Percentiles rank a stretch among this genome's conserved stretches.
Evolutionary conservation across 2,797 vertebrate genomes (phyloP).

Genomic region (Buphagus erythrorhynchus): DNA sequence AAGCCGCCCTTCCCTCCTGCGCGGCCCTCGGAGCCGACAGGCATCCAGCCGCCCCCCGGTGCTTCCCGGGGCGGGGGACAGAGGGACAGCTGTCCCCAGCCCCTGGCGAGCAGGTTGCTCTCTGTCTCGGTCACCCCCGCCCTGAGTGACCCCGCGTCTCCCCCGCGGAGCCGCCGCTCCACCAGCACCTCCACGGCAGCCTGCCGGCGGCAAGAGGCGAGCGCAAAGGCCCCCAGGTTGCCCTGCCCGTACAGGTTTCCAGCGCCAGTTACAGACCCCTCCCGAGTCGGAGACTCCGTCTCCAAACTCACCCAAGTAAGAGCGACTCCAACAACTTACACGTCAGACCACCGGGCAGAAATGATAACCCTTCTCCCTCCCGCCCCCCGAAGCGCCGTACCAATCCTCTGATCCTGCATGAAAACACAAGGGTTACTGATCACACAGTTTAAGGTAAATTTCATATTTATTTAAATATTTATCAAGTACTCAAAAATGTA

Average conservation of each 20-base stretch:
- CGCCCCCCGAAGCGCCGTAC: neutral
- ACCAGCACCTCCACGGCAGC: neutral
- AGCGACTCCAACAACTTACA: neutral
- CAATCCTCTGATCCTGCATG: constrained; percentile 2
- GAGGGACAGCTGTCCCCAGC: too few species aligned
- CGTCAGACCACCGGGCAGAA: neutral
- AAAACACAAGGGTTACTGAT: constrained; percentile 20
- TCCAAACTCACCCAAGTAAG: neutral
- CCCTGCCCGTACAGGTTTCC: neutral
- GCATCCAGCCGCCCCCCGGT: rapidly evolving
- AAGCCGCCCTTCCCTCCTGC: neutral
- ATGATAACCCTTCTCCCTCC: neutral
- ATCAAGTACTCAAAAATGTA: constrained; percentile 68
- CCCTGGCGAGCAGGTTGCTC: rapidly evolving
- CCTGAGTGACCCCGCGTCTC: neutral
- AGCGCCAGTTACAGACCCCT: neutral
- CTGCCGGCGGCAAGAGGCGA: neutral
- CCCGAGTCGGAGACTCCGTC: neutral
- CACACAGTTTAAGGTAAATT: constrained; percentile 59
- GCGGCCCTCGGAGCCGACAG: neutral
- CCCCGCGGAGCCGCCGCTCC: neutral
- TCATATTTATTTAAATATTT: constrained; percentile 74
- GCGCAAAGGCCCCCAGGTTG: neutral
- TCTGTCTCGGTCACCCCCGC: rapidly evolving
- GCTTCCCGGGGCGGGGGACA: rapidly evolving